Base-by-base conservation (phyloP, 2,888 invertebrate species). In the Synanthedon vespiformis region DNA sequence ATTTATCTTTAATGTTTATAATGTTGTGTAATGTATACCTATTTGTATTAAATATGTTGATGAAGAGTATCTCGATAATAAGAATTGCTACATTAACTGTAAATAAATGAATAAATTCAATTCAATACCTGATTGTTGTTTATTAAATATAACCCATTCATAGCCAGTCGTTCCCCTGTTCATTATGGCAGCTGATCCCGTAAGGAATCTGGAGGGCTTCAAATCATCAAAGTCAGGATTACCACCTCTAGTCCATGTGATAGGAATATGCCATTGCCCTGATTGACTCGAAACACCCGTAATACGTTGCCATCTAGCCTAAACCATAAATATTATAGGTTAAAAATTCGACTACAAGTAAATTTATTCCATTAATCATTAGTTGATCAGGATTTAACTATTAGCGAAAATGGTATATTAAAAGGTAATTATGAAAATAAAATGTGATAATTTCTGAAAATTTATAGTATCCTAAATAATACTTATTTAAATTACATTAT, bases 101-200 rank as follows among this genome's bases (percentile, higher is more conserved):
- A 34, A 6, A 34, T 34, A 34, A 34, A 34, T 34, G 2, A 34
- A 34, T 34, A 27, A 27, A 27, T 27, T 8, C 4, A 40, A 16
- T 51, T 4, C 1, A 64, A 68, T 67, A 90, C 91, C 90, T 55
- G 88, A 79, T 64, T 89, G 81, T 62, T 91, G 89, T 50, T 90
- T 78, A 66, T 92, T 92, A 54, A 91, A 86, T 27, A 92, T 75
- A 6, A 92, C 80, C 91, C 91, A 92, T 58, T 89, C 88, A 2
- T 65, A 54, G 3, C 77, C 80, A 51, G 57, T 60, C 1, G 68
- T 67, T 12, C 74, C 79, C 54, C 79, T 70, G 0, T 74, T 52
- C 5, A 87, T 68, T 1, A 61, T 55, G 1, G 65, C 65, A 0
- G 61, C 50, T 53, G 62, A 60, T 0, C 50, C 60, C 1, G 71